Base-by-base conservation (phyloP, 2,888 invertebrate genomes). In the Seira sanloemensis region DNA sequence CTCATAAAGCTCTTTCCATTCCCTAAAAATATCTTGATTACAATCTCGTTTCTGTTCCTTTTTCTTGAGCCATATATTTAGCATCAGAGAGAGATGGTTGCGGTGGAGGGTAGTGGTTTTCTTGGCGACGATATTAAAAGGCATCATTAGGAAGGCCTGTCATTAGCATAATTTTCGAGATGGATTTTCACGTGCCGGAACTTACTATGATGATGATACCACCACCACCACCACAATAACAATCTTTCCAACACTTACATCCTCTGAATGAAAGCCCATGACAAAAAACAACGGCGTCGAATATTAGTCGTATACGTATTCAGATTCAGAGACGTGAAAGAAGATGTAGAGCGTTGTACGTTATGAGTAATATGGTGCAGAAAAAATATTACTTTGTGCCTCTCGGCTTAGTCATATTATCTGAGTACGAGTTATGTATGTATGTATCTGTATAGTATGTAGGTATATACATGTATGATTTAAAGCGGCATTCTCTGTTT, bases 181-280 rank as follows among this genome's bases (percentile, higher is more conserved):
- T 73, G 65, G 27, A 78, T 78, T 83, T 83, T 84, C 73, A 78
- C 83, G 83, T 84, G 83, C 83, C 83, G 83, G 83, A 84, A 84
- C 83, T 78, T 7, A 50, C 5, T 7, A 74, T 62, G 65, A 76
- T 76, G 73, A 24, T 69, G 62, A 54, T 72, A 65, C 16, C 37
- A 71, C 50, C 25, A 73, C 24, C 26, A 73, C 21, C 54, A 23
- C 18, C 19, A 72, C n/a, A 50, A 50, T 18, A 50, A 18, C 50
- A 50, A 12, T 50, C 16, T 16, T 7, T 50, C 50, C 16, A 2
- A 50, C 50, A 50, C 50, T 50, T 2, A 50, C 16, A 18, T 50
- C 37, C 37, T 12, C 12, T 37, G n/a, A n/a, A n/a, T n/a, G n/a
- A n/a, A n/a, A n/a, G n/a, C n/a, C n/a, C n/a, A n/a, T n/a, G n/a